Evolutionary conservation across 2,113 vertebrate genomes (phyloP), one percentile per base, ranked within the genome.

Genomic region (Acanthisitta chloris): DNA sequence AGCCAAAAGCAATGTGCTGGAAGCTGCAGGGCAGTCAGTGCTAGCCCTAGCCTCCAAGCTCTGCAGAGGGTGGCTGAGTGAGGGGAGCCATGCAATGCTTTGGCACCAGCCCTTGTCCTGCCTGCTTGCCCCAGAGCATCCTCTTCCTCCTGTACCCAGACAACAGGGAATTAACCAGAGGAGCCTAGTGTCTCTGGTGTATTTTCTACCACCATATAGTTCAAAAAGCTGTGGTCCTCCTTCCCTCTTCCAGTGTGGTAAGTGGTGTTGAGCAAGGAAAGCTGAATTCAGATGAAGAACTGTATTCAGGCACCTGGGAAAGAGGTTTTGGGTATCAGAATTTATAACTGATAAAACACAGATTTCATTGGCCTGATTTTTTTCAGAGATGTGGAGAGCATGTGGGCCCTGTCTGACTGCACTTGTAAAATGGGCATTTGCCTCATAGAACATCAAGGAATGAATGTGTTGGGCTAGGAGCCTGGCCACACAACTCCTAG

Each of bases 21-120:
- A 49, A 78, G 57, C 62, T 6, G 0, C 18, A 14, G 45, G 40
- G 57, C 26, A 81, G 49, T 9, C 6, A 12, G 29, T 0, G 13
- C 29, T 70, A 45, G 29, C 66, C 12, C 14, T 0, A 2, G 40
- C 0, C 1, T n/a, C 38, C 25, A 31, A 59, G n/a, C 25, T 73
- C 16, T 72, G 66, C 0, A 4, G 66, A 43, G 16, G 23, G 46
- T 36, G 19, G 10, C 33, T 29, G 33, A 52, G 25, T 0, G 1
- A 33, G 40, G 54, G 29, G 21, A 73, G 15, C 17, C 33, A 25
- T 0, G 0, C 0, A 2, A 17, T 26, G 25, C 52, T 46, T 46
- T 57, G 54, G 26, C 46, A 81, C 18, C 76, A 61, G 34, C 26
- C 46, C 34, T 73, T 26, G 14, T 33, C n/a, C 25, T 78, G 45